Percentiles rank a stretch among this genome's conserved stretches.
These are phyloP conservation scores for Dipodomys spectabilis DNA, from an alignment of 2,113 vertebrate species.

Conservation along the genomic window DNA sequence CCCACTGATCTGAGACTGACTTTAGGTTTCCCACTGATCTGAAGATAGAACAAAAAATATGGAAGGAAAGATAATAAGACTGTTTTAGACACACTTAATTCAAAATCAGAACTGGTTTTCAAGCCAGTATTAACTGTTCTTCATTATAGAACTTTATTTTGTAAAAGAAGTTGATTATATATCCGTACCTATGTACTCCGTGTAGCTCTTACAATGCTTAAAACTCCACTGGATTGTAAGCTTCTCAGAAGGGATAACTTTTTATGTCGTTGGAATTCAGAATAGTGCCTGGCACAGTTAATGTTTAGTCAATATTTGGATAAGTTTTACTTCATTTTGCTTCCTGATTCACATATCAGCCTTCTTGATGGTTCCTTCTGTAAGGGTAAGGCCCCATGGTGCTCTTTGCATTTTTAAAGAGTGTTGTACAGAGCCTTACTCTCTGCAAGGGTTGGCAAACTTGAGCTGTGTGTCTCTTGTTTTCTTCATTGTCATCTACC, in stretches of 20 bases:
- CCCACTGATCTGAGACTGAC: neutral
- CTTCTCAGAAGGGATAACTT: neutral
- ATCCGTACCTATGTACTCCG: neutral
- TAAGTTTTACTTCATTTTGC: neutral
- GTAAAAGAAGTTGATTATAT: neutral
- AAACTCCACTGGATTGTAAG: neutral
- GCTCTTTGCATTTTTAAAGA: neutral
- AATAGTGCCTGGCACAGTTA: neutral
- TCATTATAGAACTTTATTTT: constrained; percentile 32
- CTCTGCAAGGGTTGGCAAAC: too few relatives aligned
- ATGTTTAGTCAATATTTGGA: constrained; percentile 20
- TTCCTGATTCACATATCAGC: neutral
- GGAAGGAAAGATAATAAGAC: neutral
- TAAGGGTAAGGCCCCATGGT: neutral
- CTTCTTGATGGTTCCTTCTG: neutral
- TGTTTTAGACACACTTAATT: neutral
- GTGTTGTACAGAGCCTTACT: neutral
- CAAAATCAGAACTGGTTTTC: neutral
- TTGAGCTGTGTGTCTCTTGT: neutral
- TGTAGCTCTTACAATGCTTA: neutral
- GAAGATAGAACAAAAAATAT: neutral
- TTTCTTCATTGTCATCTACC: neutral
- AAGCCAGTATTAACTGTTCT: neutral
- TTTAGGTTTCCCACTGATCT: neutral
- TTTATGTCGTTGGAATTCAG: neutral